A percentile compares a stretch with the other conserved stretches of the same genome.
Conservation (phyloP, 2,797 vertebrate species). For the Muraenolepis orangiensis region DNA sequence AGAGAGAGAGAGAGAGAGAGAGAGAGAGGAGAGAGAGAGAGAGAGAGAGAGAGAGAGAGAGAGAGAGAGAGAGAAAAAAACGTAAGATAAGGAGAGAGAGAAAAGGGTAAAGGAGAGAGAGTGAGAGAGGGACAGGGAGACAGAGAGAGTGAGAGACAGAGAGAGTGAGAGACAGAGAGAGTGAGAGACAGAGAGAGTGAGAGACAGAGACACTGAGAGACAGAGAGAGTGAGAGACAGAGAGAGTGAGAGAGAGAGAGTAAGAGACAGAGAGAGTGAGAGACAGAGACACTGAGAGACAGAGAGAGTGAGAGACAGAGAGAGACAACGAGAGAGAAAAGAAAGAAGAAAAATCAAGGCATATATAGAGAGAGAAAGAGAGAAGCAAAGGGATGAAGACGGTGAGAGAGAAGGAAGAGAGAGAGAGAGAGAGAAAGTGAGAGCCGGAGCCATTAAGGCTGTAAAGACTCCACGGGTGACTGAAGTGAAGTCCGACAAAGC, state of each 20-base stretch:
- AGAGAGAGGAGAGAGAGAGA: too few species aligned
- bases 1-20: not conserved
- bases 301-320: conserved; percentile 13
- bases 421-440: not conserved
- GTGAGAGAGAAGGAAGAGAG: conserved; percentile 13
- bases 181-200: not conserved
- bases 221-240: not conserved
- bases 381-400: too few species aligned
- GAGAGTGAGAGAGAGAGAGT: not conserved
- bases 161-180: not conserved
- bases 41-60: too few species aligned
- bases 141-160: conserved; percentile 27
- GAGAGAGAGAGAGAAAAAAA: too few species aligned
- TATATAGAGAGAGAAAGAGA: not conserved
- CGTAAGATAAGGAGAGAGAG: too few species aligned
- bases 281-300: not conserved
- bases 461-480: conserved; percentile 38
- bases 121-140: conserved; percentile 48
- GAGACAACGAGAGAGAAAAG: not conserved
- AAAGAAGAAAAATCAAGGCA: too few species aligned
- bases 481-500: conserved; percentile 77
- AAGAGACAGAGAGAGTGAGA: not conserved
- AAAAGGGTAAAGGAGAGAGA: not conserved
- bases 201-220: not conserved
- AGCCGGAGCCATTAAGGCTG: conserved; percentile 11